Conservation (phyloP, 2,797 vertebrate species). For the Thunnus albacares region DNA sequence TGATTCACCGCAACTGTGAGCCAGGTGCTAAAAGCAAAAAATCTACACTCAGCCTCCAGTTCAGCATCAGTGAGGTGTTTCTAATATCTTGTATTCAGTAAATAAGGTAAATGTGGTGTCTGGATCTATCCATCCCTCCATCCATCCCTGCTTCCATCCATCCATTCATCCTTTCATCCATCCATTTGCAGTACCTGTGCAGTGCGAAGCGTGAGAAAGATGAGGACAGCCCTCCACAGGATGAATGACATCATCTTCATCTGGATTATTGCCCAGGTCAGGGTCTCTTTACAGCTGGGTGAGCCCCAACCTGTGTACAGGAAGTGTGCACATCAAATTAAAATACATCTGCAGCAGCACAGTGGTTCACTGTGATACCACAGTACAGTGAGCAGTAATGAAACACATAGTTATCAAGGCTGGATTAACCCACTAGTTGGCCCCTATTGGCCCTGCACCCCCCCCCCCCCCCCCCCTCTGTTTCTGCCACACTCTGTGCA, state of each 20-base stretch:
- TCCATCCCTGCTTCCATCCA: slow-evolving; percentile 8
- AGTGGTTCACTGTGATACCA: not conserved
- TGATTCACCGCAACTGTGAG: not conserved
- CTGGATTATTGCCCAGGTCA: slow-evolving; percentile 49
- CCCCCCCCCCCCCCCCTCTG: not conserved
- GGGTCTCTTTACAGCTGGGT: slow-evolving; percentile 42
- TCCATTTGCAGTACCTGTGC: slow-evolving; percentile 80
- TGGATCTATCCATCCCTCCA: not conserved
- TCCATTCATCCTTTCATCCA: slow-evolving; percentile 2
- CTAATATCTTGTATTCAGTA: not conserved
- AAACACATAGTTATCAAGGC: not conserved
- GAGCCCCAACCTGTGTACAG: slow-evolving; percentile 61
- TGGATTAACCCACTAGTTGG: not conserved
- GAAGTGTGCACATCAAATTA: not conserved
- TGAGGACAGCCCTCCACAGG: slow-evolving; percentile 77
- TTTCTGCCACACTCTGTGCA: not conserved
- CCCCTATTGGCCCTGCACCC: not conserved
- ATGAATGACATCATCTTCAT: slow-evolving; percentile 68
- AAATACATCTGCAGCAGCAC: not conserved
- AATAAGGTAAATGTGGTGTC: not conserved
- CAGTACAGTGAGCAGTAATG: not conserved
- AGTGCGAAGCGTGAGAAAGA: slow-evolving; percentile 69
- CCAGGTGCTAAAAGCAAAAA: not conserved
- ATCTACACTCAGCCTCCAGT: slow-evolving; percentile 1
- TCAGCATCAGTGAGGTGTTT: not conserved